Conservation (phyloP, 2,797 vertebrate species). For the Petrocephalus schoutedeni region DNA sequence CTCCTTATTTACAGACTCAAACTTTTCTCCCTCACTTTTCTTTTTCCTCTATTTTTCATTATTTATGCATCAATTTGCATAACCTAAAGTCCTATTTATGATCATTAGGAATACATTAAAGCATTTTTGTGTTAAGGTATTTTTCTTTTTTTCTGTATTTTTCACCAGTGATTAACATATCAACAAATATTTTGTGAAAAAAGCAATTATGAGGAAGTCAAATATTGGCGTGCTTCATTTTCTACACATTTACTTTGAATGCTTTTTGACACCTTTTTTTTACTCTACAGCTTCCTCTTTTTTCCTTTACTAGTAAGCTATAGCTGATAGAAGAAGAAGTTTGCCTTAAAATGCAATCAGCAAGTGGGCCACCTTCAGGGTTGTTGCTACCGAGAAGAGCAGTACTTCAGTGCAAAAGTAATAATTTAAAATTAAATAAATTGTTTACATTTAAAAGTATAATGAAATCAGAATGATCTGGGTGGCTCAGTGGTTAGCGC, state of each 20-base stretch:
- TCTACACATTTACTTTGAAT: background rate
- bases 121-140: background rate
- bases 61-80: background rate
- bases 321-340: conserved; percentile 10
- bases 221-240: background rate
- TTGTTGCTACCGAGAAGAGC: background rate
- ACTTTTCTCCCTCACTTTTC: background rate
- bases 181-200: background rate
- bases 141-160: background rate
- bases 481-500: background rate
- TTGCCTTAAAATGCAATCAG: conserved; percentile 54
- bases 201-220: background rate
- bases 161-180: background rate
- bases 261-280: conserved; percentile 12
- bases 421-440: background rate
- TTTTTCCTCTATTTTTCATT: background rate
- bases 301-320: background rate
- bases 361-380: conserved; percentile 52
- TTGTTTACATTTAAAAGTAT: background rate
- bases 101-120: background rate
- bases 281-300: conserved; percentile 21
- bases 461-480: background rate
- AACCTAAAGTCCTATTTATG: background rate
- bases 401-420: background rate
- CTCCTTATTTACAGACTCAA: background rate